Conservation (phyloP, 1,140 invertebrate genomes). For the Semibalanus balanoides region DNA sequence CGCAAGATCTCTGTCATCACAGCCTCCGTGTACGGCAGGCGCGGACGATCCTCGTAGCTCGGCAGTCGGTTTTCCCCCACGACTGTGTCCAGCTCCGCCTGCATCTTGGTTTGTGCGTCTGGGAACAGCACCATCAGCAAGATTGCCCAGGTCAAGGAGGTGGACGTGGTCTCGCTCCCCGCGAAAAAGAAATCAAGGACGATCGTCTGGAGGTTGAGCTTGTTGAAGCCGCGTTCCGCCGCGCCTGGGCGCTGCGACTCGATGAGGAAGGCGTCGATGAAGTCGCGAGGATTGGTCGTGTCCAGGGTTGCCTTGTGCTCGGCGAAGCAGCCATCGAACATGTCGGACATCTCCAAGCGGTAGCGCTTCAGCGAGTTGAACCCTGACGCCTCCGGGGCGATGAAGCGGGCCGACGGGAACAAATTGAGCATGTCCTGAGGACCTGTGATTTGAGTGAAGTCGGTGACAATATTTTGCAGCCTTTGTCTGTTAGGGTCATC, state of each 20-base stretch:
- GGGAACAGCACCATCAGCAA: conserved; percentile 26
- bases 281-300: conserved; percentile 46
- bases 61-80: conserved; percentile 23
- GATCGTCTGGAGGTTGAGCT: conserved; percentile 18
- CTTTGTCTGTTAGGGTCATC: conserved; percentile 43
- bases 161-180: conserved; percentile 27
- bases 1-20: conserved; percentile 22
- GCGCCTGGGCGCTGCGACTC: conserved; percentile 15
- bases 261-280: conserved; percentile 71
- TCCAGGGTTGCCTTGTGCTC: not conserved
- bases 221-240: conserved; percentile 8
- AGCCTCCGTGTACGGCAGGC: conserved; percentile 24
- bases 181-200: conserved; percentile 23
- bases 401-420: not conserved
- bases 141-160: conserved; percentile 27
- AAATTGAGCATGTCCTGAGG: not conserved
- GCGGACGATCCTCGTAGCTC: conserved; percentile 17
- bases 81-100: conserved; percentile 26
- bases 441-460: conserved; percentile 38
- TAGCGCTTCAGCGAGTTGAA: not conserved
- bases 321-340: not conserved
- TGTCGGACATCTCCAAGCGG: not conserved
- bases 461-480: conserved; percentile 49
- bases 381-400: not conserved
- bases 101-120: conserved; percentile 25